phyloP scores from a whole-genome alignment of 1,140 invertebrate species.

The Tetragnatha versicolor region DNA sequence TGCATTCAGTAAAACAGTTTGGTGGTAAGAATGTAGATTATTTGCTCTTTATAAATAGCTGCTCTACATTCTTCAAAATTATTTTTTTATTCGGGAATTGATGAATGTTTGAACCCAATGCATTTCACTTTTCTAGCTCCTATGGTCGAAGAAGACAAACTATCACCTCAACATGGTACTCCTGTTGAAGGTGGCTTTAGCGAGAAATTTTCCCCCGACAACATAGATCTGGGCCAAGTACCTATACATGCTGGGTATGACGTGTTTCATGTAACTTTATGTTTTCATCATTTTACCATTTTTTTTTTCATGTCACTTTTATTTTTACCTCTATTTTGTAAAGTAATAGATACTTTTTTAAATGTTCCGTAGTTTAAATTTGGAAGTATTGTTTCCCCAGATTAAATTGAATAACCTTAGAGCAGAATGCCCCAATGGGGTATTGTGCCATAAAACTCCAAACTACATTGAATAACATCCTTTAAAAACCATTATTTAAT shows the following conservation, averaged over 20 bases:
- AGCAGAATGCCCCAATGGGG: too few species aligned
- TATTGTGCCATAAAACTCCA: too few species aligned
- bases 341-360: not conserved
- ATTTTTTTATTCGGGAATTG: too few species aligned
- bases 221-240: slow-evolving; percentile 83
- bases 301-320: not conserved
- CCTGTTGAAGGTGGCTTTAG: slow-evolving; percentile 63
- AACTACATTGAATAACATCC: too few species aligned
- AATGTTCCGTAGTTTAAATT: too few species aligned
- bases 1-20: slow-evolving; percentile 58
- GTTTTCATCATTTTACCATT: not conserved
- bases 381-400: too few species aligned
- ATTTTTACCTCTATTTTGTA: not conserved
- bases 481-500: too few species aligned
- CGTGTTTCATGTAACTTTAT: too few species aligned
- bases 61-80: not conserved
- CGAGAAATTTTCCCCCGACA: slow-evolving; percentile 76
- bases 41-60: not conserved
- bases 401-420: too few species aligned
- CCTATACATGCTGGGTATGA: slow-evolving; percentile 88
- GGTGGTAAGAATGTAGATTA: slow-evolving; percentile 58
- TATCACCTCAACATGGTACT: slow-evolving; percentile 70
- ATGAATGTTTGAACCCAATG: not conserved
- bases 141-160: slow-evolving; percentile 70
- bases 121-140: slow-evolving; percentile 63